phyloP scores from a whole-genome alignment of 2,888 invertebrate genomes.

The Metacarcinus magister region DNA sequence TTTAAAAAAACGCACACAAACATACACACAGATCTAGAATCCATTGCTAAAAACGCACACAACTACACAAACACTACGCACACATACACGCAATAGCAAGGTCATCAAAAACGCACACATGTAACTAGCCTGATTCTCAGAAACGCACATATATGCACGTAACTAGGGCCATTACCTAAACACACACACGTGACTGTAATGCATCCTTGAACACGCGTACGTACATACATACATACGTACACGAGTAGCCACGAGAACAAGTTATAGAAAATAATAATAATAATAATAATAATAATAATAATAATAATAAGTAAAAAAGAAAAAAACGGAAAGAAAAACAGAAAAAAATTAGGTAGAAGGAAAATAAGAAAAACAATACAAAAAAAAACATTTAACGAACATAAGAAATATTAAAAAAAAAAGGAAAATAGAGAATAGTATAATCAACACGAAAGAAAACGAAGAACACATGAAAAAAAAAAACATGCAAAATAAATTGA shows the following conservation, averaged over 20 bases:
- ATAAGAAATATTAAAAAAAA: too few species aligned
- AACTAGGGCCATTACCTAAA: background rate
- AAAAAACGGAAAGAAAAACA: too few species aligned
- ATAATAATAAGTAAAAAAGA: too few species aligned
- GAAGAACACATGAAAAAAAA: too few species aligned
- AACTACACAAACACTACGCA: background rate
- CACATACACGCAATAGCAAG: background rate
- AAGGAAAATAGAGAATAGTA: too few species aligned
- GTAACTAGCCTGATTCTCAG: background rate
- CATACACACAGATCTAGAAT: background rate
- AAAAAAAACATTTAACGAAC: too few species aligned
- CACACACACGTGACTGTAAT: background rate
- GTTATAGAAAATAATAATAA: background rate
- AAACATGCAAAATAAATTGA: too few species aligned
- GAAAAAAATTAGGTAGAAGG: too few species aligned
- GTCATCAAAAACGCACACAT: background rate
- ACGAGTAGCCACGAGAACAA: background rate
- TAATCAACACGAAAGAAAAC: too few species aligned
- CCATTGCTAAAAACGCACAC: background rate
- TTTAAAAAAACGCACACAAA: background rate
- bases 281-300: too few species aligned
- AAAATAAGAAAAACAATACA: too few species aligned
- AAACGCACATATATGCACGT: too few species aligned
- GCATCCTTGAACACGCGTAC: background rate
- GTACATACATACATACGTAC: background rate